Base-by-base conservation (phyloP, 92 coral and sea anemone genomes). In the Pocillopora grandis region DNA sequence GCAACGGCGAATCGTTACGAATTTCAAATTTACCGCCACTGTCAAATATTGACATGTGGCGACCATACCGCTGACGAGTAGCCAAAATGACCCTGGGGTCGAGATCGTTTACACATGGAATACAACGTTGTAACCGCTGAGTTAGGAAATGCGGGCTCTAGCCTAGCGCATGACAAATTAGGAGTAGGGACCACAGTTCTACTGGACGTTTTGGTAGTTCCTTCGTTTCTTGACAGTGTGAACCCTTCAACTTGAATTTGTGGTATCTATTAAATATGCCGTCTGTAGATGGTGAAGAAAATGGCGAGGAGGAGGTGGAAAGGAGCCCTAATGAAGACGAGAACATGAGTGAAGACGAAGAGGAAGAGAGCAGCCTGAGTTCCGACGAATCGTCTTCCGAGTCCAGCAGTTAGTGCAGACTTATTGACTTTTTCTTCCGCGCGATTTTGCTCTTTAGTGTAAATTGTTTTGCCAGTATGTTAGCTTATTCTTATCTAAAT, bases 271-370 rank as follows among this genome's bases (percentile, higher is more conserved):
- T 64, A 18, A 78, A 68, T 5, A 94, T 94, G 98, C 98, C 99
- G 17, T 91, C 95, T 33, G 92, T 96, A 58, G 99, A 96, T 82
- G 99, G 99, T 77, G 99, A 96, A 84, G 99, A 96, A 75, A 96
- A 97, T 88, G 99, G 95, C 6, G 99, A 96, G 23, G 99, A 96
- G 20, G 99, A 96, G 71, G 92, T 94, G 49, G 96, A 93, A 48
- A 89, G 94, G 89, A 94, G 96, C 65, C 92, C 94, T 60, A 94
- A 95, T 58, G 99, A 95, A 79, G 99, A 89, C 62, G 99, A 96
- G 60, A 94, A 96, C 86, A 93, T 92, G 95, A 96, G 99, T 87
- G 99, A 96, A 84, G 99, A 96, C 62, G 99, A 96, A 10, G 98
- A 94, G n/a, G 98, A 94, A 58, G 99, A 96, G 36, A 90, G 92